These are phyloP conservation scores for Cromileptes altivelis DNA, from an alignment of 2,113 vertebrate genomes.

Conservation along the genomic window DNA sequence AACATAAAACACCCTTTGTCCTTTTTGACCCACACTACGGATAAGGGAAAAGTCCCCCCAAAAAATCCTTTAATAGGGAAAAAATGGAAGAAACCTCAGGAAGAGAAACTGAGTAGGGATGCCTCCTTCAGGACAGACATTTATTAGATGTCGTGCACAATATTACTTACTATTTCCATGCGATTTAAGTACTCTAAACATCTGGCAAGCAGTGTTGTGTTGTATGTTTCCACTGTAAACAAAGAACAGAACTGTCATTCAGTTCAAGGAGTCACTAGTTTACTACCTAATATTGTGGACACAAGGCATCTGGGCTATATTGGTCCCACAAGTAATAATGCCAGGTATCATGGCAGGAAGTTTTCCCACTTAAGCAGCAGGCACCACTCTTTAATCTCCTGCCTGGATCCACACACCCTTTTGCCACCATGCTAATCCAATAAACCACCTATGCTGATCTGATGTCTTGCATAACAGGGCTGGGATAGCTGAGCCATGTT, in stretches of 20 bases:
- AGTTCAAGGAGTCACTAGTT: neutral
- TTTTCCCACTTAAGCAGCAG: slow-evolving; percentile 35
- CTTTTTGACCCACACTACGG: no score
- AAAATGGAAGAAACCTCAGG: no score
- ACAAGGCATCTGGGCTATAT: neutral
- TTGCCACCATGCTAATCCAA: slow-evolving; percentile 72
- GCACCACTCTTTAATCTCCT: slow-evolving; percentile 46
- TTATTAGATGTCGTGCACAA: no score
- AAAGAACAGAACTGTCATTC: neutral
- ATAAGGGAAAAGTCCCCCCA: no score
- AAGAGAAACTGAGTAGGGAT: no score
- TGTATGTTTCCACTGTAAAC: neutral
- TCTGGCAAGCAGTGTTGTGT: no score
- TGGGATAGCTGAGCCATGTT: slow-evolving; percentile 55
- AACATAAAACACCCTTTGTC: no score
- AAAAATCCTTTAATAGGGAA: no score
- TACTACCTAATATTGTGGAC: neutral
- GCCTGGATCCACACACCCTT: slow-evolving; percentile 44
- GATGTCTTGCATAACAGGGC: slow-evolving; percentile 74
- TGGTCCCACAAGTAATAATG: slow-evolving; percentile 36
- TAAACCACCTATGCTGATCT: slow-evolving; percentile 66
- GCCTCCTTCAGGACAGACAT: no score
- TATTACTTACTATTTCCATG: no score
- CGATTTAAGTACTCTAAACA: no score
- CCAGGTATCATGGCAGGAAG: slow-evolving; percentile 23